These are phyloP conservation scores for Orthosia gracilis DNA, from an alignment of 2,888 invertebrate species.

Conservation along the genomic window DNA sequence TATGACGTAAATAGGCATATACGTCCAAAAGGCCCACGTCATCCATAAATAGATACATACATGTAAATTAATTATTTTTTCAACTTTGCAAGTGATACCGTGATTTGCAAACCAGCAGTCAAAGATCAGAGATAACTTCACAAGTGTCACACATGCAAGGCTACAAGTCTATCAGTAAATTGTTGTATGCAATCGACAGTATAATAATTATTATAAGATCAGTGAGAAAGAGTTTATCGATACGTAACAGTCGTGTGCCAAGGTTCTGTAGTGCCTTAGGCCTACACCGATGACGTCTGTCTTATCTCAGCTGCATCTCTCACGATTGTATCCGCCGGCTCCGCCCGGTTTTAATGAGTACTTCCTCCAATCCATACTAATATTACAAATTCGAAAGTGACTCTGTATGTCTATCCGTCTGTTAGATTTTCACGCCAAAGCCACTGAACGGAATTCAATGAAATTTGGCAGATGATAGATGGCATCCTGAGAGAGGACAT, in stretches of 20 bases:
- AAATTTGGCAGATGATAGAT: too few species aligned
- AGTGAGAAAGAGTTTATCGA: conserved; percentile 33
- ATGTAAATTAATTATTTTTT: not conserved
- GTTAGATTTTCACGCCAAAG: too few species aligned
- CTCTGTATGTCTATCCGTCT: too few species aligned
- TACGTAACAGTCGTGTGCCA: conserved; percentile 26
- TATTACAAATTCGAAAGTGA: too few species aligned
- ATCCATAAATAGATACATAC: not conserved
- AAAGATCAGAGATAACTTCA: conserved; percentile 46
- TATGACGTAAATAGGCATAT: too few species aligned
- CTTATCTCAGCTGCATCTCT: conserved; percentile 32
- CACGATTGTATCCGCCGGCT: conserved; percentile 1
- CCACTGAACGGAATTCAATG: too few species aligned
- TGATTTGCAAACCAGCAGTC: conserved; percentile 14
- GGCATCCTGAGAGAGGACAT: too few species aligned
- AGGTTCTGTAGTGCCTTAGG: conserved; percentile 50
- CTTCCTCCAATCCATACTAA: too few species aligned
- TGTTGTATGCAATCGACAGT: conserved; percentile 17
- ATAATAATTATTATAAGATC: conserved; percentile 15
- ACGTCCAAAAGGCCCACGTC: not conserved
- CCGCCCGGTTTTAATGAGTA: too few species aligned
- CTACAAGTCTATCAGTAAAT: conserved; percentile 13
- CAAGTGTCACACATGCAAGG: conserved; percentile 45
- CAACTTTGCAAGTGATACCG: conserved; percentile 16
- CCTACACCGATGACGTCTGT: conserved; percentile 7